Evolutionary conservation across 2,888 invertebrate species (phyloP).

Genomic region (Miltochrista miniata): DNA sequence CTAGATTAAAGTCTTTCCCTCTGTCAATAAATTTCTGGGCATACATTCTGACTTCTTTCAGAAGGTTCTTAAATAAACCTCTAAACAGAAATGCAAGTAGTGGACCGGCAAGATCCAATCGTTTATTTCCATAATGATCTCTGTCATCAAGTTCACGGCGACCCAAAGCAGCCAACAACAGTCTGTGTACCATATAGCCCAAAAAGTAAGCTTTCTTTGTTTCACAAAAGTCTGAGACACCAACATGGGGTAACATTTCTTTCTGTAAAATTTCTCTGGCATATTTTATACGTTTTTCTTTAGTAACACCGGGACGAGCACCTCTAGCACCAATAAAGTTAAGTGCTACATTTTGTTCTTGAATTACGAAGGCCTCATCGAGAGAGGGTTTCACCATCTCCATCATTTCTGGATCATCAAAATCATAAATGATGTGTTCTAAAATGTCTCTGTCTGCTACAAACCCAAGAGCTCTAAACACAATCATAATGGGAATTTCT

Average conservation of each 20-base stretch:
- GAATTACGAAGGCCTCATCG: slow-evolving; percentile 99
- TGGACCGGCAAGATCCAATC: slow-evolving; percentile 98
- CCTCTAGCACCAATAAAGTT: slow-evolving; percentile 99
- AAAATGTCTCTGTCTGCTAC: slow-evolving; percentile 99
- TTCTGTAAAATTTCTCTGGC: slow-evolving; percentile 99
- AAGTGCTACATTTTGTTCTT: slow-evolving; percentile 99
- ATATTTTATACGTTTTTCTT: slow-evolving; percentile 99
- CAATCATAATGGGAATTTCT: slow-evolving; percentile 99
- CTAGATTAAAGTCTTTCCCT: slow-evolving; percentile 99
- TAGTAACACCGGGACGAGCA: slow-evolving; percentile 98
- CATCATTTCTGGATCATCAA: slow-evolving; percentile 99
- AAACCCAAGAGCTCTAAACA: slow-evolving; percentile 99
- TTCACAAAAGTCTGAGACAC: slow-evolving; percentile 99
- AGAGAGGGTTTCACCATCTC: slow-evolving; percentile 99
- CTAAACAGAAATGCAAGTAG: slow-evolving; percentile 98
- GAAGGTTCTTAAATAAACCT: slow-evolving; percentile 96
- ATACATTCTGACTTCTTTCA: slow-evolving; percentile 99
- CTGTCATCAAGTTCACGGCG: slow-evolving; percentile 99
- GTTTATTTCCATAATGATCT: slow-evolving; percentile 99
- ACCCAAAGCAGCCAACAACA: slow-evolving; percentile 96
- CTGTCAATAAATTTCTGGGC: slow-evolving; percentile 99
- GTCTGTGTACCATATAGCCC: slow-evolving; percentile 99
- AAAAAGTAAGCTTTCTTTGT: slow-evolving; percentile 99
- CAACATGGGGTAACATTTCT: slow-evolving; percentile 99
- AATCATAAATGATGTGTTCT: slow-evolving; percentile 99